Evolutionary conservation across 2,113 vertebrate species (phyloP).

Genomic region (Numenius arquata): DNA sequence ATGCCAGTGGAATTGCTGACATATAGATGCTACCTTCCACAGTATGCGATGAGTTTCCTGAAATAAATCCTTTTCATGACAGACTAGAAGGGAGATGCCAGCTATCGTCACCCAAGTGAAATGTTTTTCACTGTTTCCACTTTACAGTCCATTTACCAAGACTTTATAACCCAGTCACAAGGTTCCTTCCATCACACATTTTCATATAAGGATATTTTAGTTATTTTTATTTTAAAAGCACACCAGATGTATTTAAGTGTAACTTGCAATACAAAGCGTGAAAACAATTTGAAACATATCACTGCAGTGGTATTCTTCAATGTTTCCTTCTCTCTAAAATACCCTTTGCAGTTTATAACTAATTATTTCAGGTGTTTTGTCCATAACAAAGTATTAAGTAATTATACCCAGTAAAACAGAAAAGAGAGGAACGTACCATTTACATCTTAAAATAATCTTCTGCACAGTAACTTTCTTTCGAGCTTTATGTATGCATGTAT

Average conservation of each 20-base stretch:
- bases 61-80: slow-evolving; percentile 39
- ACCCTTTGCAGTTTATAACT: neutral
- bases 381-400: neutral
- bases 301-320: neutral
- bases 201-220: slow-evolving; percentile 19
- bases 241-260: slow-evolving; percentile 26
- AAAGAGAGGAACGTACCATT: neutral
- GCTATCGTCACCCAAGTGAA: slow-evolving; percentile 35
- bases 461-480: neutral
- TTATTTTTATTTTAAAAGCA: slow-evolving; percentile 40
- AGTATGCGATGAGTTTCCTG: slow-evolving; percentile 39
- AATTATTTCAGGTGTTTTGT: neutral
- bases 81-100: slow-evolving; percentile 24
- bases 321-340: neutral
- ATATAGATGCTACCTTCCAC: slow-evolving; percentile 60
- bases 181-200: slow-evolving; percentile 25
- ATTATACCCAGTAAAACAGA: neutral
- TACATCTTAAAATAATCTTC: neutral
- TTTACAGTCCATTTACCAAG: slow-evolving; percentile 44
- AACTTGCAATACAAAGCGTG: neutral
- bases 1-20: slow-evolving; percentile 44
- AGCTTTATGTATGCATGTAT: neutral
- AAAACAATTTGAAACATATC: neutral
- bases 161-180: slow-evolving; percentile 33
- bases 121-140: slow-evolving; percentile 58